Evolutionary conservation across 2,113 vertebrate genomes (phyloP).

Genomic region (Kobus ellipsiprymnus): DNA sequence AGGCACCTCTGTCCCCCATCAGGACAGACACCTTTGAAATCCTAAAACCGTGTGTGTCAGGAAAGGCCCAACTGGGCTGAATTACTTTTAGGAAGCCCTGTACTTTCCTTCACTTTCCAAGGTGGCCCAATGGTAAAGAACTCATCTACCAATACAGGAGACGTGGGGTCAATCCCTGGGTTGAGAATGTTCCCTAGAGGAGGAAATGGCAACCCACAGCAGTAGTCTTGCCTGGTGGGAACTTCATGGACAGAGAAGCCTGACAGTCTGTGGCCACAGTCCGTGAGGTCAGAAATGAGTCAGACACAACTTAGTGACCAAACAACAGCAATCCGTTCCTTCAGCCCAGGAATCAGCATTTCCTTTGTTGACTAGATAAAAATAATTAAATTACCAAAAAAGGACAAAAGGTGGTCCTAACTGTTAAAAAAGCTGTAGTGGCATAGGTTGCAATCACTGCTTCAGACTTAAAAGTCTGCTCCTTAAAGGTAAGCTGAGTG

Average conservation of each 20-base stretch:
- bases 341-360: background rate
- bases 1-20: background rate
- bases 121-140: background rate
- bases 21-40: background rate
- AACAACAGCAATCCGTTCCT: background rate
- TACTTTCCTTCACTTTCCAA: background rate
- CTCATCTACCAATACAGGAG: background rate
- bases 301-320: background rate
- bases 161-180: background rate
- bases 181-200: background rate
- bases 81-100: background rate
- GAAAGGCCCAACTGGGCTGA: background rate
- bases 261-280: background rate
- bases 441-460: slow-evolving; percentile 32
- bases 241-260: background rate
- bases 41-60: background rate
- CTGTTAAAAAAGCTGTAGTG: background rate
- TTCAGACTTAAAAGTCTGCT: slow-evolving; percentile 46
- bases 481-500: slow-evolving; percentile 12
- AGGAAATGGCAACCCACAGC: background rate
- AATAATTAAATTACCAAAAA: background rate
- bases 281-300: background rate
- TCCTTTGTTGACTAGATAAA: background rate
- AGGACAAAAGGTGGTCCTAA: background rate
- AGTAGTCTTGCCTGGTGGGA: background rate